Conservation (phyloP, 1,140 invertebrate species). For the Ceratitis capitata region DNA sequence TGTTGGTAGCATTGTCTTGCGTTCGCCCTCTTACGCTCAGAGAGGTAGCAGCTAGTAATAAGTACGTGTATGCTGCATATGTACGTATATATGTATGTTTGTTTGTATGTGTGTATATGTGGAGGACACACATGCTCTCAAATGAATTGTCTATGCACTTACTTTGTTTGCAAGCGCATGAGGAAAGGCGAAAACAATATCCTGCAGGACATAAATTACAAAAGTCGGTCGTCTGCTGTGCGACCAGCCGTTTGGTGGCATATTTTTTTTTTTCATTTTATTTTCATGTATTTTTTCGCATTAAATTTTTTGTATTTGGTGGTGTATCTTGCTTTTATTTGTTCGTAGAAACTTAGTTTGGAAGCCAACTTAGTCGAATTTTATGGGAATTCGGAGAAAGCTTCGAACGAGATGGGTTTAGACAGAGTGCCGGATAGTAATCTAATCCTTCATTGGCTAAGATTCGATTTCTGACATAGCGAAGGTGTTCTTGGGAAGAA, state of each 20-base stretch:
- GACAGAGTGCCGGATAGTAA: too few species aligned
- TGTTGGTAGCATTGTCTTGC: not conserved
- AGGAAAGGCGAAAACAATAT: conserved; percentile 56
- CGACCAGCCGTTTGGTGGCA: not conserved
- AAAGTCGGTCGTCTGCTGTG: conserved; percentile 46
- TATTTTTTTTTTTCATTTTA: not conserved
- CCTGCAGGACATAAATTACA: conserved; percentile 55
- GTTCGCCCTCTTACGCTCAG: not conserved
- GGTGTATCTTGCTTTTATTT: not conserved
- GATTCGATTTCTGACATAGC: too few species aligned
- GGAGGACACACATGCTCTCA: not conserved
- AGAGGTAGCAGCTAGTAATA: not conserved
- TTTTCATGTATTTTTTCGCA: not conserved
- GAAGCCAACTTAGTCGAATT: too few species aligned
- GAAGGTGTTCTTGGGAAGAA: too few species aligned
- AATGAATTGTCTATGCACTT: too few species aligned
- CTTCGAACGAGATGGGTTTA: too few species aligned
- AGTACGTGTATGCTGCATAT: not conserved
- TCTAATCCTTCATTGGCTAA: too few species aligned
- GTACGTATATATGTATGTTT: not conserved
- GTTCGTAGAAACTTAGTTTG: too few species aligned
- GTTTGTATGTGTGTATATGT: not conserved
- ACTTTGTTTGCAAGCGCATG: conserved; percentile 31
- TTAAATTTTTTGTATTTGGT: conserved; percentile 17
- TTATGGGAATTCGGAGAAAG: too few species aligned